These are phyloP conservation scores for Chrysolina americana DNA, from an alignment of 2,888 invertebrate species.

Conservation along the genomic window DNA sequence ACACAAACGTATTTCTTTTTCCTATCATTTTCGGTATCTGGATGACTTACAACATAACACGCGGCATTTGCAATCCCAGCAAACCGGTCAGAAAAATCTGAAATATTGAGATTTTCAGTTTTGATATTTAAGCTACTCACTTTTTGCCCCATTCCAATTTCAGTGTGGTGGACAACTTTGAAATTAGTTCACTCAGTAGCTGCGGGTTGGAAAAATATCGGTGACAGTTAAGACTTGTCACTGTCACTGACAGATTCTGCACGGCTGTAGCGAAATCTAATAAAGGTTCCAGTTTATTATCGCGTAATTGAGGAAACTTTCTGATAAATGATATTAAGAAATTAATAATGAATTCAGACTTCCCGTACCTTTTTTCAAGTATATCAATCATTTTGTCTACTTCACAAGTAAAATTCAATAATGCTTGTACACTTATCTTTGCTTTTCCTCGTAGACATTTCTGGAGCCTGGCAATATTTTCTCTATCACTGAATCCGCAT, in stretches of 20 bases:
- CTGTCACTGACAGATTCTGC: background rate
- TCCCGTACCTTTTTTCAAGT: constrained; percentile 18
- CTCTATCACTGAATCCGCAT: constrained; percentile 2
- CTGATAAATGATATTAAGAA: constrained; percentile 1
- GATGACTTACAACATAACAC: too few relatives aligned
- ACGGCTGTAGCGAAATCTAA: background rate
- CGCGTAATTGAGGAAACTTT: background rate
- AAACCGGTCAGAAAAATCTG: too few relatives aligned
- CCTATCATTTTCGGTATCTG: background rate
- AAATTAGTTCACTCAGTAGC: background rate
- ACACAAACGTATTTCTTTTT: background rate
- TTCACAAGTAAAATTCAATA: constrained; percentile 16
- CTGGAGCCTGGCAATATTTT: constrained; percentile 8
- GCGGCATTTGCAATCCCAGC: too few relatives aligned
- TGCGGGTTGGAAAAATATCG: background rate
- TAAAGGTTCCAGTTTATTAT: background rate
- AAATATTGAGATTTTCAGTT: too few relatives aligned
- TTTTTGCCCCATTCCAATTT: background rate
- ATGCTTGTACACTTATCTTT: background rate
- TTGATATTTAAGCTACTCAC: too few relatives aligned
- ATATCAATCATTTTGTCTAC: constrained; percentile 25
- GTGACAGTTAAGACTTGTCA: background rate
- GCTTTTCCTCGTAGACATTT: background rate
- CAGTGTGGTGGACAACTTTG: background rate
- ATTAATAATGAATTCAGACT: constrained; percentile 13